Conservation (phyloP, 1,140 invertebrate species). For the Chironomus tepperi region DNA sequence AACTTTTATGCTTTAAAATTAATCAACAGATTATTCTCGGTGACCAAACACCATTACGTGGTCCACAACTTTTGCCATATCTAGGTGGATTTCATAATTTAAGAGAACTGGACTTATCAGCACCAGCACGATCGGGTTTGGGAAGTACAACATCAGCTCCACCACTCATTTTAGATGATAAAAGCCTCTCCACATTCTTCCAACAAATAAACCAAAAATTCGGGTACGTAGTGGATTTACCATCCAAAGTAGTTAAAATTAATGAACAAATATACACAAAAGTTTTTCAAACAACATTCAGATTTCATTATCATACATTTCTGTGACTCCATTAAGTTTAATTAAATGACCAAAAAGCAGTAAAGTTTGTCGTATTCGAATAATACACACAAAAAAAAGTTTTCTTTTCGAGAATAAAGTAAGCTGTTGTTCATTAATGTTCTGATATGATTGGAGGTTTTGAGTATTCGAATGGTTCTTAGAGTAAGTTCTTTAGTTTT, state of each 20-base stretch:
- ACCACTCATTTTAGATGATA: conserved; percentile 28
- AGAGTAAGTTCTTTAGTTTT: too few relatives aligned
- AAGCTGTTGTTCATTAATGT: too few relatives aligned
- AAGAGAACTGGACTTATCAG: conserved; percentile 44
- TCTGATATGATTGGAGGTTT: too few relatives aligned
- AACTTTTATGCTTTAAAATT: too few relatives aligned
- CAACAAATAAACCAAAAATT: conserved; percentile 26
- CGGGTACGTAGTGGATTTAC: conserved; percentile 26
- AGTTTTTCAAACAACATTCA: too few relatives aligned
- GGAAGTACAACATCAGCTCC: conserved; percentile 26
- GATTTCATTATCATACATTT: too few relatives aligned
- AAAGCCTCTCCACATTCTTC: conserved; percentile 27
- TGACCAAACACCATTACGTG: conserved; percentile 42
- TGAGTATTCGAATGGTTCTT: too few relatives aligned
- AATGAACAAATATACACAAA: not conserved
- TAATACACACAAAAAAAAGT: too few relatives aligned
- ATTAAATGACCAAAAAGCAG: too few relatives aligned
- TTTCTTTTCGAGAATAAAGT: too few relatives aligned
- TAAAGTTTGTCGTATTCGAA: too few relatives aligned
- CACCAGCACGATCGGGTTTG: conserved; percentile 27
- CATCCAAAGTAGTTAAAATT: not conserved
- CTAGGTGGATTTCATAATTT: conserved; percentile 43
- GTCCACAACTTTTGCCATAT: conserved; percentile 44
- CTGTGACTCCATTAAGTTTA: too few relatives aligned
- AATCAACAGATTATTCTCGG: conserved; percentile 40